Evolutionary conservation across 2,113 vertebrate species (phyloP).

Genomic region (Festucalex cinctus): DNA sequence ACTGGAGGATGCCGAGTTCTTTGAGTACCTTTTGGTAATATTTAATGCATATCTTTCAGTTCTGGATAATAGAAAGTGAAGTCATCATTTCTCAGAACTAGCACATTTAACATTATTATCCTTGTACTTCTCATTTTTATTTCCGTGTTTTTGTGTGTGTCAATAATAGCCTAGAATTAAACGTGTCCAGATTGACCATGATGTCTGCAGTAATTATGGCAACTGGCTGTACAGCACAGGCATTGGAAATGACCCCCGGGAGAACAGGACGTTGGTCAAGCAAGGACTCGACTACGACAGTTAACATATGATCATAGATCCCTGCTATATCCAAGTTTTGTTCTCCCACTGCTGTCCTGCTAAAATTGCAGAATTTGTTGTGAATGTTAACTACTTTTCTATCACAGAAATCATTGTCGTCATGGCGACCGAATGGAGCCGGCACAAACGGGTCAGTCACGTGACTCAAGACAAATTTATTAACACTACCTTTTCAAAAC

Average conservation of each 20-base stretch:
- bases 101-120: too few relatives aligned
- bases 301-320: constrained; percentile 64
- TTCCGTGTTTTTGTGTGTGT: neutral
- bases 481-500: too few relatives aligned
- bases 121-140: neutral
- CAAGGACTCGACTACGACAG: constrained; percentile 79
- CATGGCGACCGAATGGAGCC: constrained; percentile 75
- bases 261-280: constrained; percentile 82
- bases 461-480: neutral
- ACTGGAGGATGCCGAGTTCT: constrained; percentile 86
- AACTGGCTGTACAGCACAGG: constrained; percentile 83
- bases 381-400: neutral
- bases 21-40: constrained; percentile 77
- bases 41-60: neutral
- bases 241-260: constrained; percentile 79
- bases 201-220: constrained; percentile 81
- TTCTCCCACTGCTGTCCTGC: neutral
- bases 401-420: too few relatives aligned
- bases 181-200: constrained; percentile 70
- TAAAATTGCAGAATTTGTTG: neutral
- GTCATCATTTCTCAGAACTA: too few relatives aligned
- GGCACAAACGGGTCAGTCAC: constrained; percentile 64
- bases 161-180: neutral
- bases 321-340: too few relatives aligned
- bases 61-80: neutral